Evolutionary conservation across 30 jellyfish, hydroid and myxozoan species (phyloP).

Genomic region (Aurelia sp.): DNA sequence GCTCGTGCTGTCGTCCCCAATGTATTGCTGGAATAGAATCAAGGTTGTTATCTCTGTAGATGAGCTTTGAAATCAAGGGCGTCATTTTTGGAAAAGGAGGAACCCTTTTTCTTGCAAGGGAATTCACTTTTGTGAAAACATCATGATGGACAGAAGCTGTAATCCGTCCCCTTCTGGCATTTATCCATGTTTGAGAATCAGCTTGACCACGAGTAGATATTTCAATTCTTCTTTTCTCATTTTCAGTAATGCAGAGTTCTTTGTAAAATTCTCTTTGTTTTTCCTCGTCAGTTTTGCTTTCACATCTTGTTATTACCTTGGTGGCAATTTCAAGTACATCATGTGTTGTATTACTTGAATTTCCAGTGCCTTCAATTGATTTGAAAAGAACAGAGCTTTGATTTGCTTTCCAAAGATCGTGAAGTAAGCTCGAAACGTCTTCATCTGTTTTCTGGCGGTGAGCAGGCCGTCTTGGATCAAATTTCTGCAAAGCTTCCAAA

Average conservation of each 20-base stretch:
- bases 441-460: conserved; percentile 12
- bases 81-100: conserved; percentile 22
- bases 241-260: conserved; percentile 4
- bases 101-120: conserved; percentile 3
- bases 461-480: conserved; percentile 40
- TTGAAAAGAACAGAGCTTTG: conserved; percentile 42
- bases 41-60: not conserved
- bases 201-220: conserved; percentile 48
- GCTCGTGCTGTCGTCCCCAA: conserved; percentile 59
- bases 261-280: not conserved
- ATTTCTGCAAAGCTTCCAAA: conserved; percentile 41
- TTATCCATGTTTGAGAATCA: conserved; percentile 21
- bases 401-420: conserved; percentile 9
- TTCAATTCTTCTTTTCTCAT: conserved; percentile 20
- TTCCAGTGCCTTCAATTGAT: conserved; percentile 12
- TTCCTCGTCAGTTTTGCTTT: conserved; percentile 24
- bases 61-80: conserved; percentile 15
- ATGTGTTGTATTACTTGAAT: conserved; percentile 2
- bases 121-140: conserved; percentile 46
- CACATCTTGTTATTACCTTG: not conserved
- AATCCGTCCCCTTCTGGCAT: conserved; percentile 48
- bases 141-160: conserved; percentile 60
- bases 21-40: conserved; percentile 10
- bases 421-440: conserved; percentile 2
- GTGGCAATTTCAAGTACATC: conserved; percentile 9